A percentile compares a stretch with the other conserved stretches of the same genome.
Conservation (phyloP, 2,113 vertebrate genomes). For the Protobothrops mucrosquamatus region DNA sequence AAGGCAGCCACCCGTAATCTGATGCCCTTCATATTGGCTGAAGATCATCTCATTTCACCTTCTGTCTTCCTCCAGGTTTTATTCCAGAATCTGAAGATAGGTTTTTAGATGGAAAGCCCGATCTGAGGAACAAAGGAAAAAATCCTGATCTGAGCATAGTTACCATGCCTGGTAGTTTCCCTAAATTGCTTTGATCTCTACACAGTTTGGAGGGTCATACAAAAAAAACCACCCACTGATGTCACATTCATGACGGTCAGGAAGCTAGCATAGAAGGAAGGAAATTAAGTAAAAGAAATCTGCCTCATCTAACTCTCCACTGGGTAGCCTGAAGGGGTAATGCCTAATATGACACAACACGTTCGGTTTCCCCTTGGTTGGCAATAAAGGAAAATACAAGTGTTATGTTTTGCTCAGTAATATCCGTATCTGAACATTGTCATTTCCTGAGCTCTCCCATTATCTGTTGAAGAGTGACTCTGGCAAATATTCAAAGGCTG, state of each 20-base stretch:
- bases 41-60: not conserved
- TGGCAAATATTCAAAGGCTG: constrained; percentile 41
- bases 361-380: constrained; percentile 52
- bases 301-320: constrained; percentile 49
- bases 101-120: constrained; percentile 7
- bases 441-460: constrained; percentile 37
- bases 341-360: constrained; percentile 51
- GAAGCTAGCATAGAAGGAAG: constrained; percentile 64
- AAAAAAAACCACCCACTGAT: constrained; percentile 30
- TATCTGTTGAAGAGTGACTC: constrained; percentile 28
- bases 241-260: constrained; percentile 40
- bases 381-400: constrained; percentile 63
- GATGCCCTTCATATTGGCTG: not conserved
- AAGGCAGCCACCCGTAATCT: not conserved
- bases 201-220: constrained; percentile 30
- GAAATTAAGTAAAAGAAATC: constrained; percentile 67
- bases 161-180: constrained; percentile 42
- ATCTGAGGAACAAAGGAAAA: constrained; percentile 48
- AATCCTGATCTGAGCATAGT: constrained; percentile 53
- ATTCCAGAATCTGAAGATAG: constrained; percentile 34
- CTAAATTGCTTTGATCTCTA: constrained; percentile 34
- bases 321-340: constrained; percentile 57
- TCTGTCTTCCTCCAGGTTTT: not conserved
- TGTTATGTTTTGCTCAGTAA: constrained; percentile 36
- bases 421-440: constrained; percentile 45